Percentiles rank a stretch among this genome's conserved stretches.
Evolutionary conservation across 2,797 vertebrate species (phyloP).

Genomic region (Echeneis naucrates): DNA sequence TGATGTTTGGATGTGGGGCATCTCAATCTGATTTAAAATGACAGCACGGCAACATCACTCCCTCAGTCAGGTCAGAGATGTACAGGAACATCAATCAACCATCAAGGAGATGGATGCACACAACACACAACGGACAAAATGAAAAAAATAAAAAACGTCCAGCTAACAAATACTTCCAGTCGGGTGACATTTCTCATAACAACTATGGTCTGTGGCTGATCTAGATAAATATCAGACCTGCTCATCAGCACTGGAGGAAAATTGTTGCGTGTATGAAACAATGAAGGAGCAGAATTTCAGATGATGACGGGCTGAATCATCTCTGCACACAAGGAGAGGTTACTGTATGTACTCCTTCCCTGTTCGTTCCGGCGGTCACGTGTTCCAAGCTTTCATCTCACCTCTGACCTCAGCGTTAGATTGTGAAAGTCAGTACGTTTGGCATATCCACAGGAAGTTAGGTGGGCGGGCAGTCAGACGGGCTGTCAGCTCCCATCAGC

Average conservation of each 20-base stretch:
- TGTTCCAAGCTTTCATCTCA: slow-evolving; percentile 41
- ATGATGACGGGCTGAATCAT: background rate
- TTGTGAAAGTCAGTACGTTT: slow-evolving; percentile 61
- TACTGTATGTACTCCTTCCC: slow-evolving; percentile 15
- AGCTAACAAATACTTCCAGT: background rate
- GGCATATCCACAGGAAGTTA: slow-evolving; percentile 56
- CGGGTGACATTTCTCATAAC: too few species aligned
- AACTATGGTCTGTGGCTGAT: background rate
- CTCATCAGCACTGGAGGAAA: background rate
- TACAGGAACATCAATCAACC: background rate
- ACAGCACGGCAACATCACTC: slow-evolving; percentile 12
- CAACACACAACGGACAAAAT: background rate
- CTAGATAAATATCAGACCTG: background rate
- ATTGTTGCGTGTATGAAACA: background rate
- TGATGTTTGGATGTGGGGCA: background rate
- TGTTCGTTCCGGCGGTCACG: slow-evolving; percentile 11
- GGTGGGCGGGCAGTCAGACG: slow-evolving; percentile 40
- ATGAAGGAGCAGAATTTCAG: background rate
- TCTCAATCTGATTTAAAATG: slow-evolving; percentile 23
- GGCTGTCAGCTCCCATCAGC: slow-evolving; percentile 75
- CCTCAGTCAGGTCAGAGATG: slow-evolving; percentile 17
- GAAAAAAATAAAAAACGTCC: background rate
- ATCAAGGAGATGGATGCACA: background rate
- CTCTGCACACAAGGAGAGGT: background rate
- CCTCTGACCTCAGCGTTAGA: slow-evolving; percentile 60